Base-by-base conservation (phyloP, 2,797 vertebrate species). In the Darevskia nairensis region DNA sequence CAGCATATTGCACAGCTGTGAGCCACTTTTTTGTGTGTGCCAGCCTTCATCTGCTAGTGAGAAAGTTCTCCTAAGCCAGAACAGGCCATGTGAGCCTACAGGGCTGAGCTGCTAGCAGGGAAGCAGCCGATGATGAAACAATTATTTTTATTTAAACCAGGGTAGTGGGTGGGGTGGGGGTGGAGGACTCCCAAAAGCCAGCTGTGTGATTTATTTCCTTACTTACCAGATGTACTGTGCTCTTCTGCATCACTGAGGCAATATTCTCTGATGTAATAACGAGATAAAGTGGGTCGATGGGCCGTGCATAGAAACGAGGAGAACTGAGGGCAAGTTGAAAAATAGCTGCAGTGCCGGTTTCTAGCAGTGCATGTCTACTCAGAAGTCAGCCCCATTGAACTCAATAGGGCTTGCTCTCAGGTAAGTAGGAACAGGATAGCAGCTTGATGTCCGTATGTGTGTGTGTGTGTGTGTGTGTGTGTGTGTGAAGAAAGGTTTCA, bases 221-320 rank as follows among this genome's bases (percentile, higher is more conserved):
- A 92, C 46, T 80, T 84, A 88, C 90, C 92, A 94, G 90, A 92
- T 94, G 92, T 92, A 91, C 86, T 94, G 55, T 80, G 77, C 82
- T 92, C 77, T 90, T 80, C 88, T 92, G 72, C 81, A 85, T 93
- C 93, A 89, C 75, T 82, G 90, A 92, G 87, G 90, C 89, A 94
- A 91, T 90, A 87, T 94, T 95, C 88, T 95, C 89, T 95, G 93
- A 94, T 93, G 93, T 93, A 90, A 95, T 90, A 91, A 92, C 85
- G 86, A 89, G 91, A 90, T 80, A 94, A 94, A 94, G 86, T 82
- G 88, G 91, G 91, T 91, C 90, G 86, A 87, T 93, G 71, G 92
- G 59, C 3, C 75, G 6, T 74, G 88, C 13, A 0, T 15, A 80
- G 72, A 88, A 88, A 92, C 85, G 75, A 90, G 55, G 64, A 90